phyloP scores from a whole-genome alignment of 2,888 invertebrate species.

The Troides helena region DNA sequence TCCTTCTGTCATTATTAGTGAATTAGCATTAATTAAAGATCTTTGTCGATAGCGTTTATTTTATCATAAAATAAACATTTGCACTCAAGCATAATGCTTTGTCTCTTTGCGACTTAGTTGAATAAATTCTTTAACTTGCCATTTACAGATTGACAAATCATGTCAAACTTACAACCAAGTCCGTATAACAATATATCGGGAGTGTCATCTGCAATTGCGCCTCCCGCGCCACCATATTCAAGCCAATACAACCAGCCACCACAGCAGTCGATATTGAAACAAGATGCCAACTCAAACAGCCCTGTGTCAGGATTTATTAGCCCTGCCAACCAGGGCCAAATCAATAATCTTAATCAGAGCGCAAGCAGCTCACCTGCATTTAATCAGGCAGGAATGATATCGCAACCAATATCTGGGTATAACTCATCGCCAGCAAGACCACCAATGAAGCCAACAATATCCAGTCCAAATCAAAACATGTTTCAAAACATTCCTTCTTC shows the following conservation, averaged over 20 bases:
- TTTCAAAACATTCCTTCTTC: conserved; percentile 48
- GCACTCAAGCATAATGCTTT: conserved; percentile 18
- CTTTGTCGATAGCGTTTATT: conserved; percentile 51
- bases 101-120: conserved; percentile 34
- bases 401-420: conserved; percentile 46
- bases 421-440: conserved; percentile 57
- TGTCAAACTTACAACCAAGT: conserved; percentile 73
- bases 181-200: conserved; percentile 60
- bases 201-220: conserved; percentile 52
- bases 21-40: conserved; percentile 70
- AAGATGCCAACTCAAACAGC: conserved; percentile 67
- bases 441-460: conserved; percentile 37
- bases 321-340: conserved; percentile 46
- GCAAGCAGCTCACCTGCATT: conserved; percentile 70
- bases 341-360: conserved; percentile 64
- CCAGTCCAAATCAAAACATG: conserved; percentile 44
- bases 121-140: conserved; percentile 35
- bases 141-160: conserved; percentile 71
- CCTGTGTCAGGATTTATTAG: conserved; percentile 49
- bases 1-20: conserved; percentile 68
- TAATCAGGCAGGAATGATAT: conserved; percentile 61
- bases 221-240: conserved; percentile 47
- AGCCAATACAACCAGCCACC: conserved; percentile 54
- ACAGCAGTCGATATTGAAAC: conserved; percentile 62
- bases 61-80: conserved; percentile 57